Percentiles rank a stretch among this genome's conserved stretches.
Evolutionary conservation across 2,113 vertebrate genomes (phyloP).

Genomic region (Cnemophilus loriae): DNA sequence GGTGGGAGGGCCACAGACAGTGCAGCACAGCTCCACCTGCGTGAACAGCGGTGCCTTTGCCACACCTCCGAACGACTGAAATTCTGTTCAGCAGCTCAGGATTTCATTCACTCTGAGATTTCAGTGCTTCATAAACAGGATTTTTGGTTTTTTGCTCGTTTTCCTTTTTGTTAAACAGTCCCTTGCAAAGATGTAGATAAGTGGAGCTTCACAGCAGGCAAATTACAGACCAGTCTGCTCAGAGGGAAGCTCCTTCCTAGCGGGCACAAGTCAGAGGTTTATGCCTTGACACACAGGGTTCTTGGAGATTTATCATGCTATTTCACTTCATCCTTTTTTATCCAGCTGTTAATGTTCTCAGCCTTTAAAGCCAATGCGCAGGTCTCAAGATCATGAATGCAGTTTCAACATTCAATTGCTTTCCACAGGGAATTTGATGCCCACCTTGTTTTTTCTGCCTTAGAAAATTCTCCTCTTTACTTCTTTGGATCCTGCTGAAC

Average conservation of each 20-base stretch:
- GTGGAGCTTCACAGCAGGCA: not conserved
- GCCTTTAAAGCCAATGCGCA: not conserved
- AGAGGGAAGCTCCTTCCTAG: not conserved
- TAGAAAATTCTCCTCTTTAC: not conserved
- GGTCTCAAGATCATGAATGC: not conserved
- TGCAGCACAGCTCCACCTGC: fast-evolving
- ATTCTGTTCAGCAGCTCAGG: not conserved
- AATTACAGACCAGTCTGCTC: not conserved
- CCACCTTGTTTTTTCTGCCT: not conserved
- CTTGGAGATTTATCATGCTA: not conserved
- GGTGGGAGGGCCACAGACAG: not conserved
- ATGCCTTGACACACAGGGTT: not conserved
- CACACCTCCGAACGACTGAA: fast-evolving
- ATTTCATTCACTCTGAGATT: not conserved
- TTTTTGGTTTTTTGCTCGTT: not conserved
- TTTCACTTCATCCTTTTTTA: not conserved
- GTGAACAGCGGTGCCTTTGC: fast-evolving
- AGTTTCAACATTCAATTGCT: not conserved
- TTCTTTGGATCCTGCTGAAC: not conserved
- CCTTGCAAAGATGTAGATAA: not conserved
- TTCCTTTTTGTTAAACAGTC: not conserved
- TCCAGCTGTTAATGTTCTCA: not conserved
- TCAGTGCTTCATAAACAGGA: not conserved
- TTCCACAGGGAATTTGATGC: not conserved
- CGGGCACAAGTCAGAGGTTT: not conserved